These are phyloP conservation scores for Drosophila phalerata DNA, from an alignment of 2,888 invertebrate genomes.

Conservation along the genomic window DNA sequence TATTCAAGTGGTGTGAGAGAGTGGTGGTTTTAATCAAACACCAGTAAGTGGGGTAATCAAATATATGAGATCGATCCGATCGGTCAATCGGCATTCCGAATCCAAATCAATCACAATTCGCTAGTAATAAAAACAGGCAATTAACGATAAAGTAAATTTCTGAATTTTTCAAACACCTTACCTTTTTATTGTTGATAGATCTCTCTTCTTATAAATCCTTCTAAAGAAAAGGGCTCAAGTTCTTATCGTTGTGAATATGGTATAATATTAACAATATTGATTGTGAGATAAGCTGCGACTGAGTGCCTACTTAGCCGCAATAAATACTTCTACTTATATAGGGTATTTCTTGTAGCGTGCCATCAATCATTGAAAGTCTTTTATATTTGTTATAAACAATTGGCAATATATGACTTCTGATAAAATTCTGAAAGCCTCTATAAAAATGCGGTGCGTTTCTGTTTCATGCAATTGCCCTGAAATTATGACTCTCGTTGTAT, in stretches of 20 bases:
- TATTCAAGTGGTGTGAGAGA: slow-evolving; percentile 67
- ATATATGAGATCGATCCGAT: slow-evolving; percentile 46
- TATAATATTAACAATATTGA: slow-evolving; percentile 28
- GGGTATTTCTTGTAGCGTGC: slow-evolving; percentile 30
- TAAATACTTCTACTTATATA: slow-evolving; percentile 15
- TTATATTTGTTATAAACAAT: slow-evolving; percentile 71
- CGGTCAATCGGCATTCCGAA: slow-evolving; percentile 51
- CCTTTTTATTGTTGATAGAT: background rate
- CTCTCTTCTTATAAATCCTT: slow-evolving; percentile 19
- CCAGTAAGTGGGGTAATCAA: slow-evolving; percentile 72
- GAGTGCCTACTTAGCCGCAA: slow-evolving; percentile 33
- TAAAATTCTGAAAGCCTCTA: slow-evolving; percentile 55
- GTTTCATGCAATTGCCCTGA: slow-evolving; percentile 31
- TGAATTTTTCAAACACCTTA: background rate
- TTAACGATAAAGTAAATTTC: slow-evolving; percentile 44
- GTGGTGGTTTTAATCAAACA: slow-evolving; percentile 58
- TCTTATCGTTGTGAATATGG: slow-evolving; percentile 28
- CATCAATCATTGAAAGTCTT: slow-evolving; percentile 67
- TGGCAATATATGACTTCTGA: slow-evolving; percentile 67
- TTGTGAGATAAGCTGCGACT: slow-evolving; percentile 45
- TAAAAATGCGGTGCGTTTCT: slow-evolving; percentile 27
- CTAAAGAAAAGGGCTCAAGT: background rate
- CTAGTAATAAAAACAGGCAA: slow-evolving; percentile 56
- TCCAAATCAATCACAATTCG: slow-evolving; percentile 74
- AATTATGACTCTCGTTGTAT: slow-evolving; percentile 28